Conservation (phyloP, 2,113 vertebrate species). For the Paedocypris sp. region DNA sequence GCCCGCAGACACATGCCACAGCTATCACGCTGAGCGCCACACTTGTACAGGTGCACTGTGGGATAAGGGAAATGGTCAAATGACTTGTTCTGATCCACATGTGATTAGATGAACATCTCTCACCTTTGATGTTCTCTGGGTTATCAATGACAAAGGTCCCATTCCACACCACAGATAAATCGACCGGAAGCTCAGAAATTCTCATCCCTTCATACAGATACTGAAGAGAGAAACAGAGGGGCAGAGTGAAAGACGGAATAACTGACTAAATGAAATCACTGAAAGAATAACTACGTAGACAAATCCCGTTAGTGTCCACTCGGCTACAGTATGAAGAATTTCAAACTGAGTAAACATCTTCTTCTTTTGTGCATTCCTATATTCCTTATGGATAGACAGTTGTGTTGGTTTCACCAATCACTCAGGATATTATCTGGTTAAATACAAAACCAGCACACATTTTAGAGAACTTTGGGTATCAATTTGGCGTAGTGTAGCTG, state of each 20-base stretch:
- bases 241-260: not conserved
- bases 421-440: no score
- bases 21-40: slow-evolving; percentile 90
- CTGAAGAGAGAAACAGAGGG: slow-evolving; percentile 47
- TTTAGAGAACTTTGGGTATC: no score
- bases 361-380: no score
- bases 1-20: slow-evolving; percentile 94
- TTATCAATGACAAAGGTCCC: slow-evolving; percentile 98
- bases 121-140: slow-evolving; percentile 89
- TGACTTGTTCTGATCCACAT: not conserved
- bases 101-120: not conserved
- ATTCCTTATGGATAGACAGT: no score
- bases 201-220: slow-evolving; percentile 93
- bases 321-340: no score
- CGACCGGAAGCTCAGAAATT: slow-evolving; percentile 86
- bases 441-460: no score
- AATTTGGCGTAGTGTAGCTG: no score
- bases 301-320: no score
- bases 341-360: no score
- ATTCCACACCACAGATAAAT: slow-evolving; percentile 97
- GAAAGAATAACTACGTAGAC: no score
- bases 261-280: not conserved
- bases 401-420: no score
- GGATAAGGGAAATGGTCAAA: slow-evolving; percentile 1
- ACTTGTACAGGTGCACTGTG: slow-evolving; percentile 94